Evolutionary conservation across 2,797 vertebrate genomes (phyloP).

Genomic region (Muraenolepis orangiensis): DNA sequence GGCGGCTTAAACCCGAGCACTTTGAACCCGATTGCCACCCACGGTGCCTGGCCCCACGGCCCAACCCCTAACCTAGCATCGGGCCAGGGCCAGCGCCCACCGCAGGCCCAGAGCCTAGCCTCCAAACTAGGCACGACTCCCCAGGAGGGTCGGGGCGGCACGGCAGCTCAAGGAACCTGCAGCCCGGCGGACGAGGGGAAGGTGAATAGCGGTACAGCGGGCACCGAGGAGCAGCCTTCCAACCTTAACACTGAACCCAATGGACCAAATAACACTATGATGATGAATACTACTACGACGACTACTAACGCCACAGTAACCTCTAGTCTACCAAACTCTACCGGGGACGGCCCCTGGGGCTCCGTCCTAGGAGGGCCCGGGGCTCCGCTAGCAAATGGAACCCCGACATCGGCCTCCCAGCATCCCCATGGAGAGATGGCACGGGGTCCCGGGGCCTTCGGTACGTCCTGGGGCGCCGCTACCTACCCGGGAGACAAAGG

Average conservation of each 20-base stretch:
- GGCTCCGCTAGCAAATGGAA: slow-evolving; percentile 87
- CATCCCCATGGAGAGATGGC: slow-evolving; percentile 66
- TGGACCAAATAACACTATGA: slow-evolving; percentile 98
- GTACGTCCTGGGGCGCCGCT: slow-evolving; percentile 89
- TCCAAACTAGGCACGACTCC: slow-evolving; percentile 69
- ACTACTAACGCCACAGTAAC: slow-evolving; percentile 90
- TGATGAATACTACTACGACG: slow-evolving; percentile 76
- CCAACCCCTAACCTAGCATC: slow-evolving; percentile 71
- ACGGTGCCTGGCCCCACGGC: slow-evolving; percentile 88
- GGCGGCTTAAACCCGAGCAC: slow-evolving; percentile 91
- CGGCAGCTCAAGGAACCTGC: slow-evolving; percentile 80
- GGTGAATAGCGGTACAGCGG: slow-evolving; percentile 86
- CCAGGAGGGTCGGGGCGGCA: slow-evolving; percentile 76
- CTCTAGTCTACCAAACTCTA: slow-evolving; percentile 99
- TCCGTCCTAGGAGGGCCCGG: slow-evolving; percentile 82
- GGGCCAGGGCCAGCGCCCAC: slow-evolving; percentile 80
- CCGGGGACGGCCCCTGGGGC: slow-evolving; percentile 87
- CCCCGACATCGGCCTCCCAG: slow-evolving; percentile 71
- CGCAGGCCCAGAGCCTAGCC: slow-evolving; percentile 80
- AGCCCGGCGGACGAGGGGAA: slow-evolving; percentile 79
- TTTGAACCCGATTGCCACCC: slow-evolving; percentile 95
- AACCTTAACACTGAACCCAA: slow-evolving; percentile 97
- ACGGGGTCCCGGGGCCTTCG: slow-evolving; percentile 78
- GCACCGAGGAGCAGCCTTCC: slow-evolving; percentile 87
- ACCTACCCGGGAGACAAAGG: slow-evolving; percentile 90